Base-by-base conservation (phyloP, 2,113 vertebrate genomes). In the Salminus brasiliensis region DNA sequence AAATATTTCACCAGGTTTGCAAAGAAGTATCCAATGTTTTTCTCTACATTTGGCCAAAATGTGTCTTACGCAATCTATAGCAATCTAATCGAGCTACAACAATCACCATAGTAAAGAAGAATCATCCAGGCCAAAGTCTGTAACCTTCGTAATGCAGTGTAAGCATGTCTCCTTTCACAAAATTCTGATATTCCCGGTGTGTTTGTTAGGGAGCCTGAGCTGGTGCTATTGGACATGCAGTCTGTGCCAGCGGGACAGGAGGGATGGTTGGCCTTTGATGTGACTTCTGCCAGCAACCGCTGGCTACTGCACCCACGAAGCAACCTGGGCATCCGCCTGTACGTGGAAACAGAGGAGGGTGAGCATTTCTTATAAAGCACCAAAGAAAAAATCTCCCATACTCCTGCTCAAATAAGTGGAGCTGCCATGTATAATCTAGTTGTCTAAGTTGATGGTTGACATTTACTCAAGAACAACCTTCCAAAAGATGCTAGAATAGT, bases 221-320 rank as follows among this genome's bases (percentile, higher is more conserved):
- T 98, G 89, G 93, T 96, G 82, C 94, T 98, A 87, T 88, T 99
- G 91, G 97, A 98, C 79, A 93, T 94, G 88, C 97, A 97, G 93
- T 95, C 95, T 8, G 93, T 96, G 62, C 93, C 79, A 12, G 94
- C 96, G 0, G 94, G 94, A 0, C 91, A 95, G 2, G 97, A 98
- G 89, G 97, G 96, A 72, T 98, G 98, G 98, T 85, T 98, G 91
- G 96, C 95, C 72, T 96, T 99, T 12, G 98, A 98, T 0, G 92
- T 98, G 87, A 96, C 96, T 0, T 92, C 96, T 0, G 96, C 98
- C 87, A 95, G 96, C 85, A 95, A 88, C 89, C 95, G 92, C 89
- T 97, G 96, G 97, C 87, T 97, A 1, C 84, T 94, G 74, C 94
- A 92, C 57, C 92, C 89, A 1, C 95, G 93, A 83, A 90, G 93